Base-by-base conservation (phyloP, 37 sponge, comb jelly and placozoan genomes). In the Chondrosia reniformis region DNA sequence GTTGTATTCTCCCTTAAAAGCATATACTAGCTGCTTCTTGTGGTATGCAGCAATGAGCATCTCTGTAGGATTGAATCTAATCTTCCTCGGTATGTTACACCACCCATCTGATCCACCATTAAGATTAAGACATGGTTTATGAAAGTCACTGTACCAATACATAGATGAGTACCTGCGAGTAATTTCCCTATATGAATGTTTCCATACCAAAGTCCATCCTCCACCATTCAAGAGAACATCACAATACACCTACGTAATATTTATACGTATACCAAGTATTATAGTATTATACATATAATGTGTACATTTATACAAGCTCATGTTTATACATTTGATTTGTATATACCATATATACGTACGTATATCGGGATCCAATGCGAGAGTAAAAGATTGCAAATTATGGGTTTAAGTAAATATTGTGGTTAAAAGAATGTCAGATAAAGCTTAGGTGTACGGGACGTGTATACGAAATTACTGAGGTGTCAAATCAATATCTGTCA, bases 1-100 rank as follows among this genome's bases (percentile, higher is more conserved):
- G 33, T 76, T 76, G 57, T 55, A 76, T 33, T 32, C 31, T 17
- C 76, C 76, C 34, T 76, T 76, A 36, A 55, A 76, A 24, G 76
- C 76, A 37, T 76, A 76, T 8, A 76, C 56, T 27, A 55, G 25
- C 55, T 56, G 52, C 19, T 39, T 39, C 15, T 76, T 49, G 76
- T 76, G 76, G 33, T 76, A 76, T 49, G 76, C 76, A 8, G 34
- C 76, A 22, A 54, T 76, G 58, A 76, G 52, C 56, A 54, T 49
- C 33, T 76, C 76, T 31, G 56, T 54, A 19, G 76, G 76, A 9
- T 76, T 27, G 76, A 76, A 31, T 34, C 57, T 22, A 2, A 21
- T 36, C 56, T 76, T 76, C 10, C 55, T 76, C 19, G 67, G 67
- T 19, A 66, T 66, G 30, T 66, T 66, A 17, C 67, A 66, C 67